phyloP scores from a whole-genome alignment of 2,797 vertebrate genomes.

The Erethizon dorsatum region DNA sequence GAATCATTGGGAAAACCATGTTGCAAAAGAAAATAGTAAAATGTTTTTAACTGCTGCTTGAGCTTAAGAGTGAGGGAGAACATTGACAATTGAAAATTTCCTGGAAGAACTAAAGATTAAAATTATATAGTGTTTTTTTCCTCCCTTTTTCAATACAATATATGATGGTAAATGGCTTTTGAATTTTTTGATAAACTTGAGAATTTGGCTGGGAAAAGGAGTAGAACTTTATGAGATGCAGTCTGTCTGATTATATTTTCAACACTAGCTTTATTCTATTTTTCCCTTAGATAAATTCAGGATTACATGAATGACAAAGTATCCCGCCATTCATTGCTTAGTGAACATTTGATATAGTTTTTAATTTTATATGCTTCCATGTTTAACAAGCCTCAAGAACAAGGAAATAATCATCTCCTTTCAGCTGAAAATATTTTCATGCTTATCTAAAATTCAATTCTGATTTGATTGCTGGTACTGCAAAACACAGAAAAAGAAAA shows the following conservation, averaged over 20 bases:
- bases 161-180: not conserved
- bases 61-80: not conserved
- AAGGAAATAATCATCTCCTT: constrained; percentile 1
- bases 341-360: not conserved
- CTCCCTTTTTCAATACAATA: not conserved
- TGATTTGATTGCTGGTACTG: not conserved
- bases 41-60: not conserved
- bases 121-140: not conserved
- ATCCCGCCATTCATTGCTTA: not conserved
- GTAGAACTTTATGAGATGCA: not conserved
- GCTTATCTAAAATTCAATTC: not conserved
- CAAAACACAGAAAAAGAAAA: not conserved
- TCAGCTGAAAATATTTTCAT: constrained; percentile 17
- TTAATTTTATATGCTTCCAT: not conserved
- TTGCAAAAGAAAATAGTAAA: constrained; percentile 6
- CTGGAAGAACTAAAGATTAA: not conserved
- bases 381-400: constrained; percentile 5
- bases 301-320: not conserved
- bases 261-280: not conserved
- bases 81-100: not conserved
- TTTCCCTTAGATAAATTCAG: not conserved
- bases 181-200: constrained; percentile 5
- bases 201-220: not conserved
- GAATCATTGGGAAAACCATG: not conserved
- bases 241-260: not conserved